Evolutionary conservation across 2,888 invertebrate species (phyloP), one percentile per base, ranked within the genome.

Genomic region (Arge pagana): DNA sequence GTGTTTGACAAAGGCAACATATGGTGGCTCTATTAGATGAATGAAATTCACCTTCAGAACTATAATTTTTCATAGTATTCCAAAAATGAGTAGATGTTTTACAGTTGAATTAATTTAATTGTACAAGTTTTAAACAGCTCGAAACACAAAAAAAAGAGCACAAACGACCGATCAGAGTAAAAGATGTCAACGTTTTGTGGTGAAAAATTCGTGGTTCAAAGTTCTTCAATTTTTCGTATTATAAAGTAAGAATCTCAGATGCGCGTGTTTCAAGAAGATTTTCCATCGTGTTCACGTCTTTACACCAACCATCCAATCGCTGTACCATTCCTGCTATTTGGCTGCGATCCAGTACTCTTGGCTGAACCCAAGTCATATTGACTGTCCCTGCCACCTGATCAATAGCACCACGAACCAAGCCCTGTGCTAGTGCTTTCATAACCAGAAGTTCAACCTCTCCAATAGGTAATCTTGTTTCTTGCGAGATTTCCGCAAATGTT

Each of bases 381-480:
- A 91, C 89, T 45, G 82, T 85, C 57, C 77, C 80, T 19, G 82
- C 82, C 23, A 96, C 94, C 81, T 97, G 94, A 80, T 98, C 97
- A 60, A 98, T 96, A 54, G 90, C 90, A 1, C 97, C 99, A 52
- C 89, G 87, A 3, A 99, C 93, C 11, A 99, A 82, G 16, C 93
- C 94, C 72, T 96, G 89, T 0, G 97, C 93, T 19, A 99, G 77
- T 0, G 98, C 98, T 78, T 96, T 96, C 98, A 99, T 99, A 1
- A 99, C 93, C 36, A 99, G 80, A 56, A 96, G 81, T 73, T 99
- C 99, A 15, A 99, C 94, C 72, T 94, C 90, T 61, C 89, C 87
- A 0, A 86, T 78, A 0, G 92, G 91, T 52, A 97, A 80, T 59
- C 89, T 84, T 3, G 96, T 93, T 71, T 92, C 92, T 23, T 82